Percentiles rank a stretch among this genome's conserved stretches.
Conservation (phyloP, 2,797 vertebrate genomes). For the Enteromius treurensis region DNA sequence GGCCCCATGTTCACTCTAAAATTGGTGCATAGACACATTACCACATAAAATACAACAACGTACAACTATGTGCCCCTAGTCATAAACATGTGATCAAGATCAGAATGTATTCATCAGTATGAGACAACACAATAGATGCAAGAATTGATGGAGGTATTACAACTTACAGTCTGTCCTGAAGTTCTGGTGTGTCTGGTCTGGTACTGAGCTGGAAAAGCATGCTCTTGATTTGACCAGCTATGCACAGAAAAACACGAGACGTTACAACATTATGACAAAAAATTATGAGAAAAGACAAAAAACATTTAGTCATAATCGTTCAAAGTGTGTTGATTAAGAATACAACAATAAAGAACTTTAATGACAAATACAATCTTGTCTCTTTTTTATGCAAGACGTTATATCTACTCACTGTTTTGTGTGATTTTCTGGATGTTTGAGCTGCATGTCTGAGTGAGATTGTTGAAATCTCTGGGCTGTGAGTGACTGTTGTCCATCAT, state of each 20-base stretch:
- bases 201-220: slow-evolving; percentile 89
- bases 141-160: neutral
- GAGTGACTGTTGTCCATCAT: slow-evolving; percentile 61
- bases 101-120: neutral
- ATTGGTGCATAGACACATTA: neutral
- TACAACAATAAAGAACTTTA: neutral
- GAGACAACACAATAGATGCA: neutral
- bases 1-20: neutral
- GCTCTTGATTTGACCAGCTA: slow-evolving; percentile 90
- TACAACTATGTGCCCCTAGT: neutral
- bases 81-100: neutral
- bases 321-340: neutral
- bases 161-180: slow-evolving; percentile 90
- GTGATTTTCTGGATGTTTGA: slow-evolving; percentile 90
- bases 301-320: neutral
- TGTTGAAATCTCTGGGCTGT: slow-evolving; percentile 81
- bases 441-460: slow-evolving; percentile 87
- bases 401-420: slow-evolving; percentile 84
- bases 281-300: neutral
- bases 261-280: neutral
- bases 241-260: slow-evolving; percentile 3
- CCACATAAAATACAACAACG: neutral
- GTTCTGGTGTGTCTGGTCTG: slow-evolving; percentile 85
- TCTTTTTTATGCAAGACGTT: neutral
- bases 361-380: too few species aligned